These are phyloP conservation scores for Philaenus spumarius DNA, from an alignment of 1,140 invertebrate species.

Conservation along the genomic window DNA sequence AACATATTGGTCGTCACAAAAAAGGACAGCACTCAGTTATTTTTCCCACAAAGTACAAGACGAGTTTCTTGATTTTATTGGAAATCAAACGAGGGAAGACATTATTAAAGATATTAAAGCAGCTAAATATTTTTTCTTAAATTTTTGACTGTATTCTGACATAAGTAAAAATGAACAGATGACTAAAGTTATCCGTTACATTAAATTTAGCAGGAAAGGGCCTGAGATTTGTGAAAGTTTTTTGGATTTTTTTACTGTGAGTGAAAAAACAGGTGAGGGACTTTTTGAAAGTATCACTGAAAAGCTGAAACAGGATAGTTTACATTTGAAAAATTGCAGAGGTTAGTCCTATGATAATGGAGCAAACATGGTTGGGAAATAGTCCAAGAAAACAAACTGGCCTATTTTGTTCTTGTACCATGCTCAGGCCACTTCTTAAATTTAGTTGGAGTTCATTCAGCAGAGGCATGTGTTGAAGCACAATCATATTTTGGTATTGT, in stretches of 20 bases:
- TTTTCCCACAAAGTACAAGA: too few relatives aligned
- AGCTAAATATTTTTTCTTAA: slow-evolving; percentile 17
- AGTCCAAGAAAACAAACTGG: too few relatives aligned
- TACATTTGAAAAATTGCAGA: slow-evolving; percentile 26
- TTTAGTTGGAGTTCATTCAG: slow-evolving; percentile 17
- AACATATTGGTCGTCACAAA: too few relatives aligned
- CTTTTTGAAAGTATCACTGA: slow-evolving; percentile 19
- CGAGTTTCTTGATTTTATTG: too few relatives aligned
- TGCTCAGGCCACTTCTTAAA: slow-evolving; percentile 25
- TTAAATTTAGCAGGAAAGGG: not conserved
- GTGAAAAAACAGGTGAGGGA: slow-evolving; percentile 21
- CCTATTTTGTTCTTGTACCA: slow-evolving; percentile 15
- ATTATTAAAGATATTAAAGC: too few relatives aligned
- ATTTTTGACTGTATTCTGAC: slow-evolving; percentile 24
- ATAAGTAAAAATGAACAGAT: slow-evolving; percentile 23
- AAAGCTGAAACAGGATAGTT: slow-evolving; percentile 18
- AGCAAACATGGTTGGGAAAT: slow-evolving; percentile 32
- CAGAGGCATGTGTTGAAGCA: too few relatives aligned
- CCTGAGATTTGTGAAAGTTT: slow-evolving; percentile 21
- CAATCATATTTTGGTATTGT: too few relatives aligned
- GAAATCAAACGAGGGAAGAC: too few relatives aligned
- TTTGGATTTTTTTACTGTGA: slow-evolving; percentile 20
- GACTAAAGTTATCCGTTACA: slow-evolving; percentile 18
- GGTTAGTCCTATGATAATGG: slow-evolving; percentile 34
- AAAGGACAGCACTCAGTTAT: too few relatives aligned